Conservation (phyloP, 2,888 invertebrate species). For the Hirtodrosophila duncani region DNA sequence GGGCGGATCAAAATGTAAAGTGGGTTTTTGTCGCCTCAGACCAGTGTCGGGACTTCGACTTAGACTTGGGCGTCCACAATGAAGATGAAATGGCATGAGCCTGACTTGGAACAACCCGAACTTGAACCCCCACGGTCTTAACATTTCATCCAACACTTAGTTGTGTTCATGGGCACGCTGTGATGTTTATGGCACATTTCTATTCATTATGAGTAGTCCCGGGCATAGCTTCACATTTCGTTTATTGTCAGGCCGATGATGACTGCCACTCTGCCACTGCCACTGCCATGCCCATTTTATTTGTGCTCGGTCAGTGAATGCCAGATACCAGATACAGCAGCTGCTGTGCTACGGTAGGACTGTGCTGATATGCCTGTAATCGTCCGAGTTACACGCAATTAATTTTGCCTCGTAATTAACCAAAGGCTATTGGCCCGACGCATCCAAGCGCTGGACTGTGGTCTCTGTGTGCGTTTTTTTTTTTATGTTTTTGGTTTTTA, state of each 20-base stretch:
- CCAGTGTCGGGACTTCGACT: constrained; percentile 3
- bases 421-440: constrained; percentile 17
- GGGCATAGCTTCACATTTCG: constrained; percentile 57
- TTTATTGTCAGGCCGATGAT: constrained; percentile 54
- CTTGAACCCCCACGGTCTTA: background rate
- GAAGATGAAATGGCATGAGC: too few relatives aligned
- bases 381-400: constrained; percentile 66
- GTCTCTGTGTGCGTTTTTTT: constrained; percentile 40
- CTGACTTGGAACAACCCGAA: too few relatives aligned
- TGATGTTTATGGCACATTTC: constrained; percentile 64
- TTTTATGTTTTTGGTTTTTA: constrained; percentile 60
- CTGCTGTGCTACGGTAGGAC: constrained; percentile 5
- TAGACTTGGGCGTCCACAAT: too few relatives aligned
- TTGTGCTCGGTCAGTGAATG: constrained; percentile 11
- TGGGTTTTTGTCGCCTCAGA: constrained; percentile 13
- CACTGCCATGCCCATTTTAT: too few relatives aligned
- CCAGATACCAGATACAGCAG: too few relatives aligned
- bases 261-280: constrained; percentile 19
- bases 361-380: constrained; percentile 53
- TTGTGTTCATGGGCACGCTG: background rate
- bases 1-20: constrained; percentile 47
- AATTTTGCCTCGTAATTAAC: constrained; percentile 69
- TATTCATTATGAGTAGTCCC: constrained; percentile 63
- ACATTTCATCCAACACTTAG: background rate
- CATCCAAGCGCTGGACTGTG: constrained; percentile 7